A percentile compares a stretch with the other conserved stretches of the same genome.
These are phyloP conservation scores for Pagetopsis macropterus DNA, from an alignment of 2,797 vertebrate species.

Conservation along the genomic window DNA sequence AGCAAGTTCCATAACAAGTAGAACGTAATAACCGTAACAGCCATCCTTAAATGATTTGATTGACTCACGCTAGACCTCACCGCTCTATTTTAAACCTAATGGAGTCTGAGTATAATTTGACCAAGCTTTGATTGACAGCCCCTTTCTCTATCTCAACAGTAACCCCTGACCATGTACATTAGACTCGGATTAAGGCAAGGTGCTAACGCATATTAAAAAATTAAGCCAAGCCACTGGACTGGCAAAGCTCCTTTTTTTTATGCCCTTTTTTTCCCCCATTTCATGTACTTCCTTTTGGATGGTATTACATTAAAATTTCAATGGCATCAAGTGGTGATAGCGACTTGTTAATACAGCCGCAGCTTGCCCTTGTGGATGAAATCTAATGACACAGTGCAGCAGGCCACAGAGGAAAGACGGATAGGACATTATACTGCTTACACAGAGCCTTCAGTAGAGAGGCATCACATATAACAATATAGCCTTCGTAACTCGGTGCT, in stretches of 20 bases:
- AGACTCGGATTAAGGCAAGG: conserved; percentile 87
- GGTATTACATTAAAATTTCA: conserved; percentile 77
- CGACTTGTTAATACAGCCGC: conserved; percentile 74
- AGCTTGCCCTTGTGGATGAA: conserved; percentile 79
- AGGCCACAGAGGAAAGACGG: conserved; percentile 65
- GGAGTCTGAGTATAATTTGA: conserved; percentile 88
- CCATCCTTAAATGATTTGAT: conserved; percentile 83
- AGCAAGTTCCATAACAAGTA: conserved; percentile 78
- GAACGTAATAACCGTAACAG: conserved; percentile 81
- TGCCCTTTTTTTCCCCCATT: not conserved
- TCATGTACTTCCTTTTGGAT: conserved; percentile 55
- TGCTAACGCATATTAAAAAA: conserved; percentile 88
- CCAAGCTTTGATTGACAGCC: conserved; percentile 85
- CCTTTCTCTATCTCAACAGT: conserved; percentile 86
- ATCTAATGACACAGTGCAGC: conserved; percentile 75
- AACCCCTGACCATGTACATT: conserved; percentile 88
- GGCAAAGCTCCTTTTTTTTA: conserved; percentile 66
- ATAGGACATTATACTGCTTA: conserved; percentile 69
- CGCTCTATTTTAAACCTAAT: conserved; percentile 84
- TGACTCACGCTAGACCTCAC: conserved; percentile 83
- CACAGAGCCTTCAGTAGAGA: conserved; percentile 53
- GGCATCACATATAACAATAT: conserved; percentile 75
- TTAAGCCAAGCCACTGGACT: conserved; percentile 83
- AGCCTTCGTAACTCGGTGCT: conserved; percentile 79
- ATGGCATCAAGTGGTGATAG: conserved; percentile 73